Evolutionary conservation across 1,140 invertebrate genomes (phyloP).

Genomic region (Acromyrmex charruanus): DNA sequence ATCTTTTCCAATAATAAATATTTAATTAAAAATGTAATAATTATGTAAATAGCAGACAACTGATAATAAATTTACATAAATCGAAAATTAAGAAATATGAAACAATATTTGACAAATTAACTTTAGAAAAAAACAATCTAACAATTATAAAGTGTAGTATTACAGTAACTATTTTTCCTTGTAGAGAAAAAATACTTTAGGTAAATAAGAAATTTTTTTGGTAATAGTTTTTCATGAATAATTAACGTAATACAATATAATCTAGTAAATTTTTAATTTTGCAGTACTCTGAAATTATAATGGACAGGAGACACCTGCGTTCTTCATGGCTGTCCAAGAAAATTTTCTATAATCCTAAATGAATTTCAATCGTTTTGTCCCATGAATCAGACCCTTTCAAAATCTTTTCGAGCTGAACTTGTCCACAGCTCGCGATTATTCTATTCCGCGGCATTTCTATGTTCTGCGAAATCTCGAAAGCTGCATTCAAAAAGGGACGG

Average conservation of each 20-base stretch:
- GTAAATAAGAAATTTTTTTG: neutral
- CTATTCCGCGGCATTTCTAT: conserved; percentile 58
- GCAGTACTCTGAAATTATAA: neutral
- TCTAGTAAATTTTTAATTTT: conserved; percentile 11
- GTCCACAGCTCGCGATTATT: conserved; percentile 59
- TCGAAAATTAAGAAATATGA: neutral
- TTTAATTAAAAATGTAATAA: neutral
- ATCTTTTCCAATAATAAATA: neutral
- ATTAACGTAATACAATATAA: neutral
- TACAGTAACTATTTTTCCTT: neutral
- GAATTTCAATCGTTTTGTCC: neutral
- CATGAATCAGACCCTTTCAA: conserved; percentile 2
- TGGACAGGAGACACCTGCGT: neutral
- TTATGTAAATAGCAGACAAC: neutral
- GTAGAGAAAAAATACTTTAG: neutral
- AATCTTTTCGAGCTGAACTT: conserved; percentile 16
- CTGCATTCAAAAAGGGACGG: conserved; percentile 55
- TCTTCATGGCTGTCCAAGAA: neutral
- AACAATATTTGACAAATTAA: neutral
- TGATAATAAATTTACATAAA: neutral
- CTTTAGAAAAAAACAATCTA: neutral
- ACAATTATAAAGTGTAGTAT: neutral
- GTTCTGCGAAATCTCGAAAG: conserved; percentile 51
- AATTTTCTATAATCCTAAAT: conserved; percentile 32
- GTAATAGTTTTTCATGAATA: neutral